These are phyloP conservation scores for Patella ulyssiponensis DNA, from an alignment of 2,888 invertebrate species.

Conservation along the genomic window DNA sequence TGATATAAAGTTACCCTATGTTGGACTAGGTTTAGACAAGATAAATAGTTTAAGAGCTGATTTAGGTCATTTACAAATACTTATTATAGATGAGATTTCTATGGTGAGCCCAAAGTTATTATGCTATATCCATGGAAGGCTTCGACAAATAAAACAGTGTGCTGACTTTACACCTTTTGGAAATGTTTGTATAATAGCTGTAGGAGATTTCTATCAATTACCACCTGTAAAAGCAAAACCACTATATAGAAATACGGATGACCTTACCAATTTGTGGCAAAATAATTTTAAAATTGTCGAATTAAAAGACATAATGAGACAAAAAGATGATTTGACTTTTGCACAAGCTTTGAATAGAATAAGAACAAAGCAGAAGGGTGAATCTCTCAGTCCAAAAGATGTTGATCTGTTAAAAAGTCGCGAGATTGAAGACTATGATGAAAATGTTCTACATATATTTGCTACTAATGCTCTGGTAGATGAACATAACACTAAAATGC, in stretches of 20 bases:
- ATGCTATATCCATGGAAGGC: constrained; percentile 22
- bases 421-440: neutral
- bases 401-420: constrained; percentile 2
- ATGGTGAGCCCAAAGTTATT: constrained; percentile 11
- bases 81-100: constrained; percentile 26
- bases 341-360: constrained; percentile 19
- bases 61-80: constrained; percentile 15
- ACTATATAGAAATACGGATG: neutral
- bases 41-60: constrained; percentile 13
- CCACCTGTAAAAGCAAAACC: constrained; percentile 18
- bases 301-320: constrained; percentile 19
- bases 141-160: constrained; percentile 23
- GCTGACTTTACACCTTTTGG: constrained; percentile 16
- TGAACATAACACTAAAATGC: neutral
- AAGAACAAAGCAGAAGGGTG: neutral
- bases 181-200: constrained; percentile 7
- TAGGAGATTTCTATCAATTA: constrained; percentile 28
- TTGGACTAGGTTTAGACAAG: constrained; percentile 10
- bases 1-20: constrained; percentile 17
- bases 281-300: constrained; percentile 24
- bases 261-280: neutral
- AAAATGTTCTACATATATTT: constrained; percentile 15
- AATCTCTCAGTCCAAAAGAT: constrained; percentile 2
- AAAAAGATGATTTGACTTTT: constrained; percentile 12
- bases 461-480: constrained; percentile 17